These are phyloP conservation scores for Ptilodon capucinus DNA, from an alignment of 2,888 invertebrate genomes.

Conservation along the genomic window DNA sequence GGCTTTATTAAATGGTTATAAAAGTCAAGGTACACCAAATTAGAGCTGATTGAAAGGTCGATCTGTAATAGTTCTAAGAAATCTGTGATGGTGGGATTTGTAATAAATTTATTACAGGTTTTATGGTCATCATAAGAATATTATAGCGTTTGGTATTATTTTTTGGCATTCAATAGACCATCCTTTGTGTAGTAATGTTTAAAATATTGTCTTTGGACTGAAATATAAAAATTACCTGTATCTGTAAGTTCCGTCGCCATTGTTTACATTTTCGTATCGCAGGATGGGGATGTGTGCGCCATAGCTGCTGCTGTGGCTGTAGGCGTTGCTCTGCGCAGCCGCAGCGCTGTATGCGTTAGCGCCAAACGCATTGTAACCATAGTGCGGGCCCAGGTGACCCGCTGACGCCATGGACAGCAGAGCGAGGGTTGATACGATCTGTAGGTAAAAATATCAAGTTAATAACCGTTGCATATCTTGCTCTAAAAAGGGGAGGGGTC, in stretches of 20 bases:
- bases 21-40: neutral
- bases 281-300: constrained; percentile 81
- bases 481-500: neutral
- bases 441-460: neutral
- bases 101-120: neutral
- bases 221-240: too few relatives aligned
- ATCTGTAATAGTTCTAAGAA: neutral
- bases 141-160: neutral
- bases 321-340: constrained; percentile 33
- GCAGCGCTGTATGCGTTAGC: constrained; percentile 32
- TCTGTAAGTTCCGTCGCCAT: constrained; percentile 84
- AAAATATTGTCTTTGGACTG: too few relatives aligned
- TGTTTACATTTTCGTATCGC: constrained; percentile 82
- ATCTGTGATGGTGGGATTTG: neutral
- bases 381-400: constrained; percentile 36
- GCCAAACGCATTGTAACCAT: constrained; percentile 37
- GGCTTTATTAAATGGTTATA: neutral
- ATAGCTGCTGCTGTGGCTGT: constrained; percentile 30
- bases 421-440: constrained; percentile 45
- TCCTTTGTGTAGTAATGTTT: too few relatives aligned
- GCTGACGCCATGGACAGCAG: constrained; percentile 42
- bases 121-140: neutral
- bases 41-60: neutral
- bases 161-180: neutral
- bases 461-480: neutral